A percentile compares a stretch with the other conserved stretches of the same genome.
Conservation (phyloP, 2,888 invertebrate genomes). For the Heliconius charithonia region DNA sequence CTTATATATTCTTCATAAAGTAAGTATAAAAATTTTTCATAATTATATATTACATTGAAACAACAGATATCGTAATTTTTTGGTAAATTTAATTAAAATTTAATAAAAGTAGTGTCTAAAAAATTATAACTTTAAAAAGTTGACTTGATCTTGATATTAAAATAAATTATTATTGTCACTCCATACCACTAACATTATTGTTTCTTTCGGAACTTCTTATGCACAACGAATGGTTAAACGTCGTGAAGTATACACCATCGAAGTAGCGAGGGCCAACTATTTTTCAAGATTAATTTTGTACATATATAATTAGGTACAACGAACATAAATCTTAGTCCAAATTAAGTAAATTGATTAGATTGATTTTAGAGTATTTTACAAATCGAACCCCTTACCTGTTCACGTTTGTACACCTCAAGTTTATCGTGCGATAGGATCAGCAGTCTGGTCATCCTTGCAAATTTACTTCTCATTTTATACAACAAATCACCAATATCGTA, state of each 20-base stretch:
- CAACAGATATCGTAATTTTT: no score
- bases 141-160: no score
- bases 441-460: conserved; percentile 46
- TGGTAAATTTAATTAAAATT: no score
- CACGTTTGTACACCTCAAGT: conserved; percentile 23
- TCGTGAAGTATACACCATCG: not conserved
- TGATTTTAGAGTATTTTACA: not conserved
- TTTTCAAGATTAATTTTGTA: not conserved
- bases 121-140: no score
- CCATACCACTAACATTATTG: not conserved
- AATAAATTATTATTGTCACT: not conserved
- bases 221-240: not conserved
- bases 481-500: conserved; percentile 49
- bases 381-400: conserved; percentile 31
- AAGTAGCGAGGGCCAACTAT: not conserved
- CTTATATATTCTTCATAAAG: no score
- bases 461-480: conserved; percentile 50
- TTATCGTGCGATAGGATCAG: conserved; percentile 39
- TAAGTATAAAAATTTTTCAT: no score
- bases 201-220: not conserved
- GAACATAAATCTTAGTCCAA: not conserved
- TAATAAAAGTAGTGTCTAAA: no score
- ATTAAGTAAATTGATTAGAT: not conserved
- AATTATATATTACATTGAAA: no score
- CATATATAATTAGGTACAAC: not conserved